Percentiles rank a stretch among this genome's conserved stretches.
These are phyloP conservation scores for Caradrina kadenii DNA, from an alignment of 2,888 invertebrate genomes.

Conservation along the genomic window DNA sequence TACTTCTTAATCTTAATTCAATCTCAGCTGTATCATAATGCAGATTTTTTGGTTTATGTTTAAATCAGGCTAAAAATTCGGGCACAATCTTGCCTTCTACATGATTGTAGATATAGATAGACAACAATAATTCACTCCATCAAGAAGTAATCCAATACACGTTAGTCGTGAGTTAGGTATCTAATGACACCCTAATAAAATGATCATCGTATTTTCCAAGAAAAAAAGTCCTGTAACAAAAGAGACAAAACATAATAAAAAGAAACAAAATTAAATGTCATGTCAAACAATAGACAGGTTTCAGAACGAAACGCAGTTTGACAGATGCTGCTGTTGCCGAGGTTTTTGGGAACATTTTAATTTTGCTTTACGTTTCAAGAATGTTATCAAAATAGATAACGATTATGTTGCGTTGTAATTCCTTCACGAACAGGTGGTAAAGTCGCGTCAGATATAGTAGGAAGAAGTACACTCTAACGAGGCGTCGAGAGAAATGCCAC, in stretches of 20 bases:
- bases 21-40: too few species aligned
- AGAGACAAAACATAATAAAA: neutral
- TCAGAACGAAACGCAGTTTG: slow-evolving; percentile 64
- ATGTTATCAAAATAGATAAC: slow-evolving; percentile 87
- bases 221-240: neutral
- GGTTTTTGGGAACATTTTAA: slow-evolving; percentile 73
- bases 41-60: too few species aligned
- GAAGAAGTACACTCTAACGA: slow-evolving; percentile 59
- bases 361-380: slow-evolving; percentile 77
- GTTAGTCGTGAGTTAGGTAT: too few species aligned
- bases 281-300: slow-evolving; percentile 37
- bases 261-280: slow-evolving; percentile 14
- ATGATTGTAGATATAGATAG: too few species aligned
- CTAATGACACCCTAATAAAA: too few species aligned
- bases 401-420: slow-evolving; percentile 75
- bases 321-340: slow-evolving; percentile 65
- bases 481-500: slow-evolving; percentile 74
- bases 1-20: too few species aligned
- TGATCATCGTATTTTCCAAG: too few species aligned
- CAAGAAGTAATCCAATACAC: too few species aligned
- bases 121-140: too few species aligned
- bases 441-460: slow-evolving; percentile 65
- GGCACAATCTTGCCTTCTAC: too few species aligned
- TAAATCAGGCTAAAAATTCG: too few species aligned
- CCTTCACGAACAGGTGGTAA: slow-evolving; percentile 69